phyloP scores from a whole-genome alignment of 2,113 vertebrate species.

The Gnathochromis pfefferi region DNA sequence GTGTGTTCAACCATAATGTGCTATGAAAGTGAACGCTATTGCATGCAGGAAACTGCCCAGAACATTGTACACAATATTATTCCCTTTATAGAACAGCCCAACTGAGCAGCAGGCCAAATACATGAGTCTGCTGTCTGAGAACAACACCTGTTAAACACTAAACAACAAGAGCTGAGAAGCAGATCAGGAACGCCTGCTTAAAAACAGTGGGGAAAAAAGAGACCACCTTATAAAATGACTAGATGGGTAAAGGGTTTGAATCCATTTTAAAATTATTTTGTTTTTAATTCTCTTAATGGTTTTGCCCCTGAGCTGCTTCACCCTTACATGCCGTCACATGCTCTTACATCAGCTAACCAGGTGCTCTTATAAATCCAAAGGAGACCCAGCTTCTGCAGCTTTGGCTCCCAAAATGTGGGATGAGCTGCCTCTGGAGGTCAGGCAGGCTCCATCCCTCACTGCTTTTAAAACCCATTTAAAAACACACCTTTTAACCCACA shows the following conservation, averaged over 20 bases:
- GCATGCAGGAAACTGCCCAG: not conserved
- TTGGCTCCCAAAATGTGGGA: not conserved
- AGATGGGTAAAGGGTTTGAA: not conserved
- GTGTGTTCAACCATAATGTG: not conserved
- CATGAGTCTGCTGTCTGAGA: not conserved
- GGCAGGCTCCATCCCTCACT: not conserved
- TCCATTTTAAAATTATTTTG: not conserved
- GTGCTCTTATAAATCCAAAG: not conserved
- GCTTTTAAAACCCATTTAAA: not conserved
- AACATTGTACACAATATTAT: not conserved
- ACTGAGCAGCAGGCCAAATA: not conserved
- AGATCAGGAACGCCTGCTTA: not conserved
- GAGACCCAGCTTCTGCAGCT: not conserved
- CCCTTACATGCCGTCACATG: not conserved
- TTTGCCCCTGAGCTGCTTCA: not conserved
- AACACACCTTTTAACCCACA: not conserved
- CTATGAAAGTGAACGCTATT: not conserved
- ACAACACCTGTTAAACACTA: not conserved
- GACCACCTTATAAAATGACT: not conserved
- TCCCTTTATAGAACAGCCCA: not conserved
- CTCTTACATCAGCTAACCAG: not conserved
- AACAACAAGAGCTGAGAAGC: not conserved
- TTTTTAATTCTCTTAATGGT: not conserved
- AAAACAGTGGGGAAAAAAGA: fast-evolving
- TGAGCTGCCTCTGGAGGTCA: not conserved